Percentiles rank a stretch among this genome's conserved stretches.
These are phyloP conservation scores for Dicaeum eximium DNA, from an alignment of 2,113 vertebrate species.

Conservation along the genomic window DNA sequence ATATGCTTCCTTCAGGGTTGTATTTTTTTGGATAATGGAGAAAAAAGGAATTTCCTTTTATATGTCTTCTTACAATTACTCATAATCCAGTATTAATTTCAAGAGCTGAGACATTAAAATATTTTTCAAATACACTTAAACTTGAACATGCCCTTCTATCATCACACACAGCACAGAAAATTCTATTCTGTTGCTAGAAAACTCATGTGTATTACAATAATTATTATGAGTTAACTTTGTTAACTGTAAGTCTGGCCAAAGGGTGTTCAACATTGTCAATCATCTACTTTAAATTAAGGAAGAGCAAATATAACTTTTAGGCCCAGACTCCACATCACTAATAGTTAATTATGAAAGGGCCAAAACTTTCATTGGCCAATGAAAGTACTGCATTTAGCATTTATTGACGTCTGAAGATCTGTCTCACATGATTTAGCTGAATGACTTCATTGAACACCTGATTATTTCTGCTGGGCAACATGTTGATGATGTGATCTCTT, in stretches of 20 bases:
- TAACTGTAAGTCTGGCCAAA: neutral
- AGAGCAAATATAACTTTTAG: neutral
- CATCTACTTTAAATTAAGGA: neutral
- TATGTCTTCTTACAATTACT: neutral
- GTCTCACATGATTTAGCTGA: neutral
- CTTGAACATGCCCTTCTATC: neutral
- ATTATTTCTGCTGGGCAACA: neutral
- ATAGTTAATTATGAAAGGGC: neutral
- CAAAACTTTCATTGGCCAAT: neutral
- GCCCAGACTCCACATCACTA: neutral
- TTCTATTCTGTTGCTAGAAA: neutral
- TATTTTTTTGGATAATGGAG: neutral
- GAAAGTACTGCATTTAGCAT: neutral
- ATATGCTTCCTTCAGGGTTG: neutral
- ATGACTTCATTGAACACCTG: neutral
- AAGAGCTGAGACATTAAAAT: neutral
- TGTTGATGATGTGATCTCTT: neutral
- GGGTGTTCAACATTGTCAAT: neutral
- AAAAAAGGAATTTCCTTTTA: neutral
- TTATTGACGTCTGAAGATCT: neutral
- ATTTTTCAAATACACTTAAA: neutral
- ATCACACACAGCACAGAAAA: rapidly evolving
- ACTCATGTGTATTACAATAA: neutral
- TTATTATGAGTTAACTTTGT: neutral
- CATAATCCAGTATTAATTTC: neutral